Evolutionary conservation across 2,113 vertebrate species (phyloP), one percentile per base, ranked within the genome.

Genomic region (Neoarius graeffei): DNA sequence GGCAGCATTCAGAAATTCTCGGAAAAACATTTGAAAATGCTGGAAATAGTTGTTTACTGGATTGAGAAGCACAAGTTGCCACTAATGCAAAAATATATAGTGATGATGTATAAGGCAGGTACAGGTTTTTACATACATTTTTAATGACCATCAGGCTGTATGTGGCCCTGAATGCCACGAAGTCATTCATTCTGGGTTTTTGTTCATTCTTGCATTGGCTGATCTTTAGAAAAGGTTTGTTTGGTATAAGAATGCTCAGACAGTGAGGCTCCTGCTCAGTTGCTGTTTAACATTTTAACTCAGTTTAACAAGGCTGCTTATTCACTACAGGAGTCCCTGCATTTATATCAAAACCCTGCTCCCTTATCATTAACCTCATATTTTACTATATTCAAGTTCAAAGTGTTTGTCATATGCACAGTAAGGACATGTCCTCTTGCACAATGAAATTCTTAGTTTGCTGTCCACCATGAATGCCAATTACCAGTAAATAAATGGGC

Each of bases 1-100:
- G 57, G 85, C 67, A 88, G 80, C 84, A n/a, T 27, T 81, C n/a
- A 73, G 67, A 83, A 76, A 90, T 69, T 85, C 27, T 27, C 67
- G 7, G 57, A 85, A 77, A 85, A 79, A 64, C 11, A 57, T 6
- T 15, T 23, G 42, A 71, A 85, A 73, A 60, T 80, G 5, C 14
- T 5, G 25, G 5, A 62, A 80, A 80, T 66, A 62, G 25, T 52
- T 66, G 59, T 27, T 86, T 71, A 66, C 74, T 80, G 15, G 35
- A 6, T 6, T 67, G 76, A 81, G 30, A 56, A 83, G n/a, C 57
- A 62, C 25, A 30, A 83, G 27, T 8, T 15, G 4, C n/a, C 48
- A 54, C 60, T 56, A n/a, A 23, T 25, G 17, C 25, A 20, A 81
- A 67, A 56, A 80, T 80, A 48, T 69, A 23, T 67, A 7, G 30